These are phyloP conservation scores for Scaptomyza polygonia DNA, from an alignment of 2,888 invertebrate species.

Conservation along the genomic window DNA sequence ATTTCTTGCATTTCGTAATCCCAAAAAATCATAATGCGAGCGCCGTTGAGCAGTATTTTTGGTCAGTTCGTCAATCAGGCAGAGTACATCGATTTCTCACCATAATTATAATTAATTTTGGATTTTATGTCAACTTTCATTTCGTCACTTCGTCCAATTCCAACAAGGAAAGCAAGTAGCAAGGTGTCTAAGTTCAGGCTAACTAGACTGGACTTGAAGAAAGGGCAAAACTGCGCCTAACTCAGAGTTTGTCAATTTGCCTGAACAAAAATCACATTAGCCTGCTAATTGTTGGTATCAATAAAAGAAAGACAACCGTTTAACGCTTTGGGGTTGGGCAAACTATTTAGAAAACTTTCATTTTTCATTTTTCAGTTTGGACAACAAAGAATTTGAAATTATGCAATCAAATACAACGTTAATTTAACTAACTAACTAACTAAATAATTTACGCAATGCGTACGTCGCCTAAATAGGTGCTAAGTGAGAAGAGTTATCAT, in stretches of 20 bases:
- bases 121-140: slow-evolving; percentile 66
- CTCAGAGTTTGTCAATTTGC: slow-evolving; percentile 11
- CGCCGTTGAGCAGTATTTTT: too few relatives aligned
- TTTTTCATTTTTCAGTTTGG: slow-evolving; percentile 23
- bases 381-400: slow-evolving; percentile 54
- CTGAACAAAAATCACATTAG: slow-evolving; percentile 59
- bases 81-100: slow-evolving; percentile 27
- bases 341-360: slow-evolving; percentile 66
- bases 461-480: slow-evolving; percentile 13
- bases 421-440: slow-evolving; percentile 49
- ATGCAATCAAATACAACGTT: slow-evolving; percentile 52
- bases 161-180: slow-evolving; percentile 31
- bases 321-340: slow-evolving; percentile 13
- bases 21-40: too few relatives aligned
- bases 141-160: slow-evolving; percentile 49
- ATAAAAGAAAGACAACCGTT: slow-evolving; percentile 37
- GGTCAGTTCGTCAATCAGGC: slow-evolving; percentile 25
- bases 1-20: slow-evolving; percentile 59
- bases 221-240: slow-evolving; percentile 9
- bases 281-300: slow-evolving; percentile 57
- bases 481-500: slow-evolving; percentile 21
- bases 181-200: slow-evolving; percentile 28
- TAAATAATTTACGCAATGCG: slow-evolving; percentile 25
- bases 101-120: slow-evolving; percentile 43
- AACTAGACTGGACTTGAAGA: slow-evolving; percentile 28